Conservation (phyloP, 2,113 vertebrate genomes). For the Caranx ignobilis region DNA sequence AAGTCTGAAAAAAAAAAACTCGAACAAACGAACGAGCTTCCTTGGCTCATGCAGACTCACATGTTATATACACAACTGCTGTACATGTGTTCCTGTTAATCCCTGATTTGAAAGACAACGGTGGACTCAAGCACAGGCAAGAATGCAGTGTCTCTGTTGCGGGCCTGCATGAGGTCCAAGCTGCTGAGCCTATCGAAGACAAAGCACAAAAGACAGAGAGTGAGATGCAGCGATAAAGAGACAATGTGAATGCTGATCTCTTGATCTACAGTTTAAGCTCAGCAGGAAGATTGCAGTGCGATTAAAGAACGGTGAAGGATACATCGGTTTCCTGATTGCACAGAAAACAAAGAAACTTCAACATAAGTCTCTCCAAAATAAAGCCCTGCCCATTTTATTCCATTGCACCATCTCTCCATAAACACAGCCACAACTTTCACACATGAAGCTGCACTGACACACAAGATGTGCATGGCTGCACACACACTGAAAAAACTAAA, state of each 20-base stretch:
- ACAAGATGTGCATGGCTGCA: slow-evolving; percentile 11
- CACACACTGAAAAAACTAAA: background rate
- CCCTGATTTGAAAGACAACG: slow-evolving; percentile 74
- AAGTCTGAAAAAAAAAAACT: slow-evolving; percentile 69
- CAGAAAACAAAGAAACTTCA: slow-evolving; percentile 26
- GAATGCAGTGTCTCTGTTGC: slow-evolving; percentile 44
- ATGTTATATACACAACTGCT: slow-evolving; percentile 65
- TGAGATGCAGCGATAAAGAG: slow-evolving; percentile 26
- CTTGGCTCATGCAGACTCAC: slow-evolving; percentile 45
- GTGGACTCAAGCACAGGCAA: slow-evolving; percentile 32
- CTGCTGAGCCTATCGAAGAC: slow-evolving; percentile 25
- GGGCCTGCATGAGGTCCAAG: slow-evolving; percentile 61
- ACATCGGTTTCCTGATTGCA: slow-evolving; percentile 24
- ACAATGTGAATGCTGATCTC: slow-evolving; percentile 15
- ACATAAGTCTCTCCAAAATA: slow-evolving; percentile 1
- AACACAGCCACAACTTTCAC: background rate
- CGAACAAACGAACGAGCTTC: slow-evolving; percentile 15
- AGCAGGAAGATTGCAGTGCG: slow-evolving; percentile 27
- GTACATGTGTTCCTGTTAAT: slow-evolving; percentile 73
- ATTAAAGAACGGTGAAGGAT: slow-evolving; percentile 31
- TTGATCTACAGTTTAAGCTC: slow-evolving; percentile 25
- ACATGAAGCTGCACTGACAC: background rate
- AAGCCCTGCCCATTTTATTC: background rate
- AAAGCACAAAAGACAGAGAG: slow-evolving; percentile 19
- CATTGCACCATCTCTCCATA: slow-evolving; percentile 15